Percentiles rank a stretch among this genome's conserved stretches.
These are phyloP conservation scores for Stegodyphus mimosarum DNA, from an alignment of 1,140 invertebrate genomes.

Conservation along the genomic window DNA sequence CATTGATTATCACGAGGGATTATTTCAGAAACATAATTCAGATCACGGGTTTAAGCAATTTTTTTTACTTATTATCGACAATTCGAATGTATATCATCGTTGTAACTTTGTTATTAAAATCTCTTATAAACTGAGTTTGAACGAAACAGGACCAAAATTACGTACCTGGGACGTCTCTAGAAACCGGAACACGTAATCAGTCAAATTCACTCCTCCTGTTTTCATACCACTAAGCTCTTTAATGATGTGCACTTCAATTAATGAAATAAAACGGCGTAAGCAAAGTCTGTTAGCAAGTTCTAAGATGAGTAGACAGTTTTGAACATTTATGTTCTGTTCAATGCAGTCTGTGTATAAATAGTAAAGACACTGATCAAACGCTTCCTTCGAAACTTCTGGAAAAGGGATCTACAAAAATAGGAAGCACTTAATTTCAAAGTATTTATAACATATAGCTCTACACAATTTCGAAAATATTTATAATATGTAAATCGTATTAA, in stretches of 20 bases:
- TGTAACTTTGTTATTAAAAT: too few relatives aligned
- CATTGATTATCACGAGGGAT: too few relatives aligned
- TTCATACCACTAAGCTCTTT: constrained; percentile 75
- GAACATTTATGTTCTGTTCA: constrained; percentile 76
- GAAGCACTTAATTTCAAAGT: too few relatives aligned
- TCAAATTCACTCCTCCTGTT: constrained; percentile 78
- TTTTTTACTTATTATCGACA: too few relatives aligned
- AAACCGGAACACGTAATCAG: constrained; percentile 85
- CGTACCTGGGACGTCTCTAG: constrained; percentile 90
- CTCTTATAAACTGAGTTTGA: too few relatives aligned
- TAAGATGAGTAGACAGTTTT: constrained; percentile 84
- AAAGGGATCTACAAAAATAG: constrained; percentile 70
- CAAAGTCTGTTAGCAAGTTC: constrained; percentile 94
- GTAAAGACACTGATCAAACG: constrained; percentile 87
- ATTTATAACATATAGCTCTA: too few relatives aligned
- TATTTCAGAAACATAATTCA: too few relatives aligned
- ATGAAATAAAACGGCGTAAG: constrained; percentile 83
- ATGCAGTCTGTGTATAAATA: constrained; percentile 91
- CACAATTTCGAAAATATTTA: too few relatives aligned
- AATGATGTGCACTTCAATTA: constrained; percentile 86
- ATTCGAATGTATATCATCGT: too few relatives aligned
- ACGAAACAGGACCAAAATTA: too few relatives aligned
- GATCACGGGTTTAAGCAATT: too few relatives aligned
- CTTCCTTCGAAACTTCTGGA: constrained; percentile 87
- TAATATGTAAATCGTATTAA: too few relatives aligned